Base-by-base conservation (phyloP, 2,888 invertebrate genomes). In the Ophraella communa region DNA sequence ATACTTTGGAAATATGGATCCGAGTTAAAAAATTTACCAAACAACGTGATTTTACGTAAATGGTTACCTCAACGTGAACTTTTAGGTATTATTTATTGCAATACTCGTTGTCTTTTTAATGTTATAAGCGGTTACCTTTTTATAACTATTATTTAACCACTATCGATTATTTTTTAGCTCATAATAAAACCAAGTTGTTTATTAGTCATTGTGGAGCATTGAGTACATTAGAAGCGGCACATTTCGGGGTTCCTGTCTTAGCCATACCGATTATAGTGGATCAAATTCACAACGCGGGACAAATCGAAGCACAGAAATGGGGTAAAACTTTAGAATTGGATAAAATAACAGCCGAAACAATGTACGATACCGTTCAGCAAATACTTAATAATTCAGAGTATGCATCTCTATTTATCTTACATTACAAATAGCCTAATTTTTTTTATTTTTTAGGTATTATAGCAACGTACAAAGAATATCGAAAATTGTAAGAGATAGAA, bases 1-100 rank as follows among this genome's bases (percentile, higher is more conserved):
- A 78, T 83, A 3, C 56, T 84, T 14, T 83, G 81, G 82, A 83
- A 82, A 73, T 81, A 77, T 71, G 80, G 80, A 64, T 77, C 77
- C 18, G 66, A 68, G 10, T 69, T 79, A 51, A 68, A 70, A 1
- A 72, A 77, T 58, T 39, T 80, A 23, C 80, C 83, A 0, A 69
- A 73, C 45, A 83, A 84, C 71, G 79, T 84, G 0, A 74, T 78
- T 59, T 64, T 81, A 4, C 65, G 72, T 17, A 77, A 79, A 59
- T 84, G 82, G 83, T 65, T 82, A 27, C 82, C 83, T 1, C 83
- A 83, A 67, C 79, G 78, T 59, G 82, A 81, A 62, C 70, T 83
- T 60, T 69, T 83, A 47, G 81, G 82, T 77, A 67, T 62, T 52
- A 44, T 53, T 10, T 5, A 35, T 20, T n/a, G n/a, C n/a, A n/a